Conservation (phyloP, 35 echinoderm and acorn worm genomes). For the Apostichopus japonicus region DNA sequence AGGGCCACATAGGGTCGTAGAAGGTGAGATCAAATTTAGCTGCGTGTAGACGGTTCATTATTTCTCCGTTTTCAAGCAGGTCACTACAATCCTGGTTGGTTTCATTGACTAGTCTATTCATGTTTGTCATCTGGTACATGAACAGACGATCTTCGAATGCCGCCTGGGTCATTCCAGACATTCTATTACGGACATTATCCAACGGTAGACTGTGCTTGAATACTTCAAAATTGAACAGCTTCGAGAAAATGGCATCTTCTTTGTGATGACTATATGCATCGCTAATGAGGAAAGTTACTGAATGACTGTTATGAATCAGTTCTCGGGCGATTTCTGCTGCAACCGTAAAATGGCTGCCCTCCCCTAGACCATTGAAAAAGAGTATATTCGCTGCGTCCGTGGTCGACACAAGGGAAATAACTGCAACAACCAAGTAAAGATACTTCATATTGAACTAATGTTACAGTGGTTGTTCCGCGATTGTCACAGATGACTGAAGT, state of each 20-base stretch:
- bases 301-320: constrained; percentile 24
- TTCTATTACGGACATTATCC: constrained; percentile 6
- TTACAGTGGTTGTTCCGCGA: no score
- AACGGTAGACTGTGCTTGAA: constrained; percentile 60
- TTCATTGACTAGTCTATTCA: constrained; percentile 35
- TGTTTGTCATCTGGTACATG: constrained; percentile 16
- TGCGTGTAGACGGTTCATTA: not conserved
- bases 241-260: constrained; percentile 19
- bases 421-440: no score
- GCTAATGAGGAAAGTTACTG: constrained; percentile 60
- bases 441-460: no score
- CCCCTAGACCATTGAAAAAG: constrained; percentile 49
- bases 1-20: constrained; percentile 52
- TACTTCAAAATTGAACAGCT: constrained; percentile 54
- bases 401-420: no score
- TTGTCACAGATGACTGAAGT: no score
- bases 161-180: constrained; percentile 1
- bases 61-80: constrained; percentile 4
- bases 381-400: constrained; percentile 43
- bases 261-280: constrained; percentile 46
- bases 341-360: constrained; percentile 55
- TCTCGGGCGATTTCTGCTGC: constrained; percentile 43
- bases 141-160: constrained; percentile 54
- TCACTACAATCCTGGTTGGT: constrained; percentile 17
- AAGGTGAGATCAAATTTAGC: constrained; percentile 29